Conservation (phyloP, 2,888 invertebrate genomes). For the Notodonta dromedarius region DNA sequence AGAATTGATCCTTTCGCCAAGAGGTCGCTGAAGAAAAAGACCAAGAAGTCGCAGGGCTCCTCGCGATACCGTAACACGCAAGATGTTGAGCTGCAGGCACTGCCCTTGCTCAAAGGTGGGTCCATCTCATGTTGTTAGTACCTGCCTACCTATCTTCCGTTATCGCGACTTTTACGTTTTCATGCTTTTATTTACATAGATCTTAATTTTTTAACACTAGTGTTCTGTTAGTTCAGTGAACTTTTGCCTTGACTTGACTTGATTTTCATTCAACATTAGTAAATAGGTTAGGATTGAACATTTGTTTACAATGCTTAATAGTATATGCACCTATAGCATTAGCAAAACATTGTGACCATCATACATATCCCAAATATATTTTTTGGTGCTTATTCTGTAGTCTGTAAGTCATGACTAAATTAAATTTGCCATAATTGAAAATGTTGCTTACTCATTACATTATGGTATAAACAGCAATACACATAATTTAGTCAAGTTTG, state of each 20-base stretch:
- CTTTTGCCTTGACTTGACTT: constrained; percentile 42
- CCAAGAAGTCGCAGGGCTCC: constrained; percentile 99
- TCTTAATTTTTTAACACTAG: constrained; percentile 13
- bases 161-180: constrained; percentile 9
- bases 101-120: constrained; percentile 98
- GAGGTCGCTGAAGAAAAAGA: constrained; percentile 98
- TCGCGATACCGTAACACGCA: constrained; percentile 99
- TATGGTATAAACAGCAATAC: too few relatives aligned
- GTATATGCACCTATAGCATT: neutral
- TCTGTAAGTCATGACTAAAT: too few relatives aligned
- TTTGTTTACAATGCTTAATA: constrained; percentile 26
- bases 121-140: constrained; percentile 29
- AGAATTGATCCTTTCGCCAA: constrained; percentile 99
- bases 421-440: too few relatives aligned
- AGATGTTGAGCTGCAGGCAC: constrained; percentile 97
- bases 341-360: too few relatives aligned
- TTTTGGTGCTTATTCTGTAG: too few relatives aligned
- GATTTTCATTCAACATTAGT: constrained; percentile 27
- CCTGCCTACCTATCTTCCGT: constrained; percentile 8
- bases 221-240: constrained; percentile 43
- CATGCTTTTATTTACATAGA: constrained; percentile 8
- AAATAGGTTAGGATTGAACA: constrained; percentile 38
- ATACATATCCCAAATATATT: too few relatives aligned
- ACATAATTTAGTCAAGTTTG: too few relatives aligned
- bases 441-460: too few relatives aligned